A percentile compares a stretch with the other conserved stretches of the same genome.
These are phyloP conservation scores for Caligus rogercresseyi DNA, from an alignment of 1,140 invertebrate species.

Conservation along the genomic window DNA sequence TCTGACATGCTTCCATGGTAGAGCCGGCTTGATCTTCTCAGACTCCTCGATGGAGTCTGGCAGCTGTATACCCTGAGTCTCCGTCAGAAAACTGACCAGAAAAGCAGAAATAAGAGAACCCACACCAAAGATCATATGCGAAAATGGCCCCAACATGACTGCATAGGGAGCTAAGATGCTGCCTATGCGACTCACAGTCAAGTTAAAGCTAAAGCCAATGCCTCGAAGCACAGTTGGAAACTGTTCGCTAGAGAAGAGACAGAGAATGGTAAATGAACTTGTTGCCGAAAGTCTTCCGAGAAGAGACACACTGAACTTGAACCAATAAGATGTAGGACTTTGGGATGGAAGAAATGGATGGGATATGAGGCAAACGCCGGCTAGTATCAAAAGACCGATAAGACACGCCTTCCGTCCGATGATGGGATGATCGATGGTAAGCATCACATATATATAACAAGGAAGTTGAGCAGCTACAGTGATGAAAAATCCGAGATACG, in stretches of 20 bases:
- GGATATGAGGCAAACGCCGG: slow-evolving; percentile 38
- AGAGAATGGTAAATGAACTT: slow-evolving; percentile 27
- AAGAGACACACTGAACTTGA: slow-evolving; percentile 50
- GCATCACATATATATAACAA: slow-evolving; percentile 47
- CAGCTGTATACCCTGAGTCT: no score
- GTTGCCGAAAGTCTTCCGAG: slow-evolving; percentile 47
- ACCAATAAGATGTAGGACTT: slow-evolving; percentile 30
- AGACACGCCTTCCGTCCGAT: slow-evolving; percentile 50
- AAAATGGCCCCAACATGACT: no score
- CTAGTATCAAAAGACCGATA: slow-evolving; percentile 47
- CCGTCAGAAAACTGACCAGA: no score
- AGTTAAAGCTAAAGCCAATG: no score
- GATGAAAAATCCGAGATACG: slow-evolving; percentile 54
- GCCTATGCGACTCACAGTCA: no score
- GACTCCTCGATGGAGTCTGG: no score
- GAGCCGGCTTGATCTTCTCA: no score
- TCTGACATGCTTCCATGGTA: no score
- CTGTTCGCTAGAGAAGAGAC: slow-evolving; percentile 31
- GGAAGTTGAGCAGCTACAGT: slow-evolving; percentile 55
- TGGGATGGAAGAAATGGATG: slow-evolving; percentile 32
- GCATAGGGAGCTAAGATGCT: no score
- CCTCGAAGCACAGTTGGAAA: slow-evolving; percentile 32
- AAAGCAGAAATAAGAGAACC: no score
- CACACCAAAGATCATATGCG: no score
- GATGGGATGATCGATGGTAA: slow-evolving; percentile 40